phyloP scores from a whole-genome alignment of 1,140 invertebrate genomes.

The Akabosia matsudoensis region DNA sequence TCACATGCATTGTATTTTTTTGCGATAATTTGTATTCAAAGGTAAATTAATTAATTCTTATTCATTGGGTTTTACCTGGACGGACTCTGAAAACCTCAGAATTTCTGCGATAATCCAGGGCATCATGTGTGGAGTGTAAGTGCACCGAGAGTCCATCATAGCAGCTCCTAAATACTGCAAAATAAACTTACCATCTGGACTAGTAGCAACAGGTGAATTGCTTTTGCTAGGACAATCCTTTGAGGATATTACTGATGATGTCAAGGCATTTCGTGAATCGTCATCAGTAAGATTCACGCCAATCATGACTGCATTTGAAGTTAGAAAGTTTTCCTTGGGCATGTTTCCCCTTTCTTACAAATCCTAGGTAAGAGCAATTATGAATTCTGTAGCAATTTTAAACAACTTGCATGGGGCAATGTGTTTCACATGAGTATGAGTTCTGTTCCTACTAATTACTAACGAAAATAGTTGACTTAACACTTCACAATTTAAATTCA shows the following conservation, averaged over 20 bases:
- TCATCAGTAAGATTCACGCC: not conserved
- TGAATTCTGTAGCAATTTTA: too few relatives aligned
- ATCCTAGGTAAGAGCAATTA: too few relatives aligned
- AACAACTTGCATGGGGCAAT: too few relatives aligned
- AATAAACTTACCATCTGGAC: constrained; percentile 24
- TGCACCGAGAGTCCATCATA: constrained; percentile 35
- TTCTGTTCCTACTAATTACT: too few relatives aligned
- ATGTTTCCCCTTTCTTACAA: too few relatives aligned
- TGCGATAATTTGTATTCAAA: not conserved
- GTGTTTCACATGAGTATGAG: too few relatives aligned
- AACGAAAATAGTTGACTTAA: too few relatives aligned
- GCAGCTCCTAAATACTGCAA: constrained; percentile 30
- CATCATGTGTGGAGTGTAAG: constrained; percentile 31
- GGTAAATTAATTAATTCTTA: not conserved
- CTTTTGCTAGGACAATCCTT: not conserved
- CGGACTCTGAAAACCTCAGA: constrained; percentile 24
- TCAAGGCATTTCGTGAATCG: not conserved
- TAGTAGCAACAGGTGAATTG: constrained; percentile 9
- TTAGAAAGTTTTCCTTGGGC: not conserved
- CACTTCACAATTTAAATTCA: too few relatives aligned
- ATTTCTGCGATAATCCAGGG: constrained; percentile 33
- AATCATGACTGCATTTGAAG: not conserved
- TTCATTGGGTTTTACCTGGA: constrained; percentile 29
- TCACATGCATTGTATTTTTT: too few relatives aligned
- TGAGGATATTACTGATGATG: not conserved